Evolutionary conservation across 2,113 vertebrate genomes (phyloP), one percentile per base, ranked within the genome.

Genomic region (Paramisgurnus dabryanus): DNA sequence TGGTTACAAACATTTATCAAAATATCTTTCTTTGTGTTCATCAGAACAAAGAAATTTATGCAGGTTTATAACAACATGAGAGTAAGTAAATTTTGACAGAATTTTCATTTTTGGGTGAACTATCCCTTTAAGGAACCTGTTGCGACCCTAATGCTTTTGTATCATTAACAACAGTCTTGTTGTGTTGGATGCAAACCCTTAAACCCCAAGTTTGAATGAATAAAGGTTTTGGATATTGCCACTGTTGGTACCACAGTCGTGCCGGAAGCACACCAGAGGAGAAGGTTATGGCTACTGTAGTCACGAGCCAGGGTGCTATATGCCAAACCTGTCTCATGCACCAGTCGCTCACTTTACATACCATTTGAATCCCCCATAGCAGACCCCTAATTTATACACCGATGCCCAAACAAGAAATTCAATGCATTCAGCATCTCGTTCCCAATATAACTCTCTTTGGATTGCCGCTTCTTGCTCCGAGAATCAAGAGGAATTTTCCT

Each of bases 231-330:
- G 39, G 39, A 63, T 53, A 57, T 10, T 50, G 10, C 27, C 27
- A 34, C 12, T 11, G 49, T 50, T 50, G 8, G 47, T 77, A 65
- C 84, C 87, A 87, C 84, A 83, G 90, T 90, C 86, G 86, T 91
- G 90, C 86, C 80, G 87, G 58, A 66, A 81, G 72, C 88, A 84
- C 76, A 22, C 22, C 4, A 13, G 15, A 45, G 58, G 27, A 63
- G 22, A 84, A 87, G 84, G 83, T 84, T 85, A 86, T 87, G 88
- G 86, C 84, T 34, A 34, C 27, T 34, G 27, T 89, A 89, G 89
- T 92, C 91, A 92, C 88, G 86, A 91, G 89, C 86, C 45, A 6
- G 87, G 81, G 79, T 43, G 68, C 67, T 71, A 66, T 72, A 65
- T 88, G 84, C 89, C 83, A 86, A 89, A 89, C 79, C 27, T 27